phyloP scores from a whole-genome alignment of 2,113 vertebrate species.

The Bos taurus region DNA sequence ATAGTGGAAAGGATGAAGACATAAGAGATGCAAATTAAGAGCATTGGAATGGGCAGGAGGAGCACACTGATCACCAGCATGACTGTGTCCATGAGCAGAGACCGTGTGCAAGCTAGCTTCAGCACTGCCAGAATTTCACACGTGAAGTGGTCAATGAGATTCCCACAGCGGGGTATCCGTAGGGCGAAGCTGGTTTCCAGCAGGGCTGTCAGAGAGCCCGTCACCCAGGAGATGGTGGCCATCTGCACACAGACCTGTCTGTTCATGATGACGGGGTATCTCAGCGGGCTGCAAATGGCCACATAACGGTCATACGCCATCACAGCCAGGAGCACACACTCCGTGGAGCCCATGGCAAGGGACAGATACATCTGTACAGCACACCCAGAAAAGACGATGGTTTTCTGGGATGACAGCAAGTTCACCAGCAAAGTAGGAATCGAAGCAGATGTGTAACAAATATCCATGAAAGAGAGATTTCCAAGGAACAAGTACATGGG shows the following conservation, averaged over 20 bases:
- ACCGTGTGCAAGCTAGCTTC: slow-evolving; percentile 65
- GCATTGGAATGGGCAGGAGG: slow-evolving; percentile 59
- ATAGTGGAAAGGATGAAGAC: slow-evolving; percentile 63
- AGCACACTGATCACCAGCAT: slow-evolving; percentile 57
- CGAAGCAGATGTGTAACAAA: slow-evolving; percentile 70
- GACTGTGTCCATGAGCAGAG: not conserved
- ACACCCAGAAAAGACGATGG: slow-evolving; percentile 56
- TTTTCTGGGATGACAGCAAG: slow-evolving; percentile 60
- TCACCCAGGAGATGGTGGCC: slow-evolving; percentile 53
- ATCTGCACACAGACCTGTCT: slow-evolving; percentile 43
- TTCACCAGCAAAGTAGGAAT: slow-evolving; percentile 63
- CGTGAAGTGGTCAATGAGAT: slow-evolving; percentile 61
- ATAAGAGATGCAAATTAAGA: slow-evolving; percentile 69
- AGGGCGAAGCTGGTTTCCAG: slow-evolving; percentile 56
- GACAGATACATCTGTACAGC: slow-evolving; percentile 64
- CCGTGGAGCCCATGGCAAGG: slow-evolving; percentile 66
- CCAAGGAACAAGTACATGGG: slow-evolving; percentile 75
- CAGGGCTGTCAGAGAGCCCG: slow-evolving; percentile 55
- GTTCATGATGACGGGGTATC: slow-evolving; percentile 61
- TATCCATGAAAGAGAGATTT: slow-evolving; percentile 71
- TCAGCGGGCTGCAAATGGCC: slow-evolving; percentile 66
- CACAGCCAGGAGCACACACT: slow-evolving; percentile 65
- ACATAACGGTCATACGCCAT: slow-evolving; percentile 64
- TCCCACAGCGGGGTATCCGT: slow-evolving; percentile 51
- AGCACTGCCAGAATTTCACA: slow-evolving; percentile 68